A percentile compares a stretch with the other conserved stretches of the same genome.
phyloP scores from a whole-genome alignment of 2,797 vertebrate genomes.

The Arctocebus calabarensis region DNA sequence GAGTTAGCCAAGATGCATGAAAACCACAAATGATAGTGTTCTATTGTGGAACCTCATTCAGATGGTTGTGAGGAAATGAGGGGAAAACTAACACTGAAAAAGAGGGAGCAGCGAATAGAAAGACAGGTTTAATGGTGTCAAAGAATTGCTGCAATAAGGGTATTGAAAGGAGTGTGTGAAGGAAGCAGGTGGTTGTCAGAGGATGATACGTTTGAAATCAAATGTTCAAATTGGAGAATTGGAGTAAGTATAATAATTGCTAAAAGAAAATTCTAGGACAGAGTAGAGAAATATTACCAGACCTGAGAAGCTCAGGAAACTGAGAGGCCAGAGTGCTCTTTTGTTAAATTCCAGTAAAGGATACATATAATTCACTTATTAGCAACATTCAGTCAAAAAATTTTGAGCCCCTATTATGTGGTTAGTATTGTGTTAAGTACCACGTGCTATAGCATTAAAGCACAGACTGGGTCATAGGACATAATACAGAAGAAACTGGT shows the following conservation, averaged over 20 bases:
- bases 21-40: neutral
- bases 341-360: neutral
- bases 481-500: neutral
- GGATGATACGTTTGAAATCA: neutral
- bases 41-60: neutral
- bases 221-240: neutral
- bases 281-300: neutral
- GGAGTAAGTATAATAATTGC: neutral
- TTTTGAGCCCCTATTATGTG: neutral
- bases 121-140: neutral
- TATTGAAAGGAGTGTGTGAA: neutral
- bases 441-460: neutral
- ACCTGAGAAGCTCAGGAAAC: neutral
- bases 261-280: neutral
- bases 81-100: neutral
- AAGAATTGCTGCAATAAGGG: neutral
- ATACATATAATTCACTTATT: neutral
- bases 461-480: neutral
- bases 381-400: neutral
- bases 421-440: neutral
- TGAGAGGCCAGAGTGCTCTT: neutral
- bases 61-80: neutral
- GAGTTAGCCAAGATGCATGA: neutral
- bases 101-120: neutral
- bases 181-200: neutral